A percentile compares a stretch with the other conserved stretches of the same genome.
phyloP scores from a whole-genome alignment of 2,888 invertebrate species.

The Dioctria rufipes region DNA sequence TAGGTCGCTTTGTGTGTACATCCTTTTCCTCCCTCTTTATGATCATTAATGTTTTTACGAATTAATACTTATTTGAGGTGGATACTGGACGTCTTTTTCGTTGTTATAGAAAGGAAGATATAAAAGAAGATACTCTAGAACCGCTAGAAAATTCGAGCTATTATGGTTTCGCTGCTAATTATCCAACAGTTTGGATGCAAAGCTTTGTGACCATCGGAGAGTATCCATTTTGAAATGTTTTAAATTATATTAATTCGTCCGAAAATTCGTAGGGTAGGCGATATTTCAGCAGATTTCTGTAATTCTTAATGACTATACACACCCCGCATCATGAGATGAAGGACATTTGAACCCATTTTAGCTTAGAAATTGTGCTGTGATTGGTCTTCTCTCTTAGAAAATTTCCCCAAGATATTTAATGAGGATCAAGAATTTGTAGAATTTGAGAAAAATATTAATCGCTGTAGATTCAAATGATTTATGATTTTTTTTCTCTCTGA shows the following conservation, averaged over 20 bases:
- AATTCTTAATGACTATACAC: too few relatives aligned
- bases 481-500: too few relatives aligned
- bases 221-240: not conserved
- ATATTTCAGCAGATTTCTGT: too few relatives aligned
- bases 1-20: conserved; percentile 24
- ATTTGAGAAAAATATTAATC: too few relatives aligned
- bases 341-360: too few relatives aligned
- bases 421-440: too few relatives aligned
- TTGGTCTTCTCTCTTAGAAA: too few relatives aligned
- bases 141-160: conserved; percentile 13
- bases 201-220: not conserved
- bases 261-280: too few relatives aligned
- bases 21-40: conserved; percentile 5
- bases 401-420: too few relatives aligned
- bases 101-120: not conserved
- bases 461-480: too few relatives aligned
- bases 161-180: conserved; percentile 29
- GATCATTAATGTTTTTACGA: conserved; percentile 1
- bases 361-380: too few relatives aligned
- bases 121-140: not conserved
- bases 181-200: conserved; percentile 38
- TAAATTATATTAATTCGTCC: conserved; percentile 4
- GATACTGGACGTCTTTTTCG: not conserved
- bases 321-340: too few relatives aligned
- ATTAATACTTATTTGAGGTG: not conserved